Percentiles rank a stretch among this genome's conserved stretches.
Evolutionary conservation across 2,888 invertebrate genomes (phyloP).

Genomic region (Thereva nobilitata): DNA sequence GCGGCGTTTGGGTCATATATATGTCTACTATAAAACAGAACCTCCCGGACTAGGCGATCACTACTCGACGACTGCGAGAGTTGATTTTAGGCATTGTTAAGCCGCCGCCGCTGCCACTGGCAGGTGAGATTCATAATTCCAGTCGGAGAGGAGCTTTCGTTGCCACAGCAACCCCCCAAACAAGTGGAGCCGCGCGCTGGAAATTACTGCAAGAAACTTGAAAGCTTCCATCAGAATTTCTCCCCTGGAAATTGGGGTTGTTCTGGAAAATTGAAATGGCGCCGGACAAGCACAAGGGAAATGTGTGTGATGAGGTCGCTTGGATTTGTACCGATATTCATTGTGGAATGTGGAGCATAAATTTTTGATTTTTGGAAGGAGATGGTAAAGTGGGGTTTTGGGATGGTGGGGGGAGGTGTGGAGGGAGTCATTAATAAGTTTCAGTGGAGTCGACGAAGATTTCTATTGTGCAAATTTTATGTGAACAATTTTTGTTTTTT

Average conservation of each 20-base stretch:
- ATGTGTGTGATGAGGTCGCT: too few relatives aligned
- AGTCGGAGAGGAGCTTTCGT: conserved; percentile 26
- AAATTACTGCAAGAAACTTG: conserved; percentile 27
- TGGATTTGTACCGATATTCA: too few relatives aligned
- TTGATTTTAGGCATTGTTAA: conserved; percentile 10
- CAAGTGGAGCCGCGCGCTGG: conserved; percentile 7
- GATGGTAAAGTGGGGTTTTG: too few relatives aligned
- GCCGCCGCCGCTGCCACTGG: conserved; percentile 35
- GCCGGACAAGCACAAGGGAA: too few relatives aligned
- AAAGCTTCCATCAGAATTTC: neutral
- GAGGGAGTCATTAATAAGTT: too few relatives aligned
- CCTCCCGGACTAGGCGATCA: conserved; percentile 38
- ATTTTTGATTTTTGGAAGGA: too few relatives aligned
- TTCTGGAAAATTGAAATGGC: too few relatives aligned
- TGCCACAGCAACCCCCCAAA: conserved; percentile 21
- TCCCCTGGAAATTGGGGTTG: conserved; percentile 12
- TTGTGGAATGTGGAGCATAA: too few relatives aligned
- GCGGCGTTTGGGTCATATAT: conserved; percentile 12
- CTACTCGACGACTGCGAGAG: conserved; percentile 40
- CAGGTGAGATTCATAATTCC: conserved; percentile 35
- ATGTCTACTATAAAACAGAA: neutral
- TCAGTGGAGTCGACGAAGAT: too few relatives aligned
- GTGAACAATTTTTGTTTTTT: too few relatives aligned
- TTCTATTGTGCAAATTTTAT: too few relatives aligned
- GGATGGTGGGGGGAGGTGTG: too few relatives aligned